Evolutionary conservation across 2,888 invertebrate genomes (phyloP).

Genomic region (Laothoe populi): DNA sequence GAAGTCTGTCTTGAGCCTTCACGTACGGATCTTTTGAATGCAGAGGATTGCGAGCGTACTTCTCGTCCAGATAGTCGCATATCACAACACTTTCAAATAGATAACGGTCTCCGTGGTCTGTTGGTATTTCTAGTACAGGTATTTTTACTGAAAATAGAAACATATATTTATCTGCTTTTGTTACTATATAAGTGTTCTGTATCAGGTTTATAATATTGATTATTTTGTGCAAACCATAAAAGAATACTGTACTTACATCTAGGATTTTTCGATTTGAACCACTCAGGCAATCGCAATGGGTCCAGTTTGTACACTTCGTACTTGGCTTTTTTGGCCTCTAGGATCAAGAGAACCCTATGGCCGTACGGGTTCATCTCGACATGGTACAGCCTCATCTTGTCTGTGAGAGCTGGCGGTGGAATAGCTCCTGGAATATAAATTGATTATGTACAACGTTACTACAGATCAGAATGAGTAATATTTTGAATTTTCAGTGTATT

Average conservation of each 20-base stretch:
- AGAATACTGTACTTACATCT: constrained; percentile 66
- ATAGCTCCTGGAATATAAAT: constrained; percentile 65
- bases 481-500: no score
- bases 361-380: constrained; percentile 89
- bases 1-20: constrained; percentile 89
- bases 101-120: constrained; percentile 83
- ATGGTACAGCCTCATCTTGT: constrained; percentile 86
- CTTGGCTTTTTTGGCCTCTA: constrained; percentile 85
- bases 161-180: background rate
- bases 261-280: constrained; percentile 85
- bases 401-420: constrained; percentile 71
- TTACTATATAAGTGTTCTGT: background rate
- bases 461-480: no score
- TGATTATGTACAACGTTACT: no score
- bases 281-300: constrained; percentile 85
- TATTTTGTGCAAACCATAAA: background rate
- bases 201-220: background rate
- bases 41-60: constrained; percentile 87
- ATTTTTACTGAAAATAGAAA: constrained; percentile 86
- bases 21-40: constrained; percentile 87
- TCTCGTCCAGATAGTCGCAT: constrained; percentile 93
- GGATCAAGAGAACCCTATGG: constrained; percentile 84
- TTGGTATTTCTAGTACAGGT: constrained; percentile 89
- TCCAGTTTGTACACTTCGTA: constrained; percentile 86
- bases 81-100: constrained; percentile 92